phyloP scores from a whole-genome alignment of 53 echinoderm and acorn worm species.

The Actinopyga echinites region DNA sequence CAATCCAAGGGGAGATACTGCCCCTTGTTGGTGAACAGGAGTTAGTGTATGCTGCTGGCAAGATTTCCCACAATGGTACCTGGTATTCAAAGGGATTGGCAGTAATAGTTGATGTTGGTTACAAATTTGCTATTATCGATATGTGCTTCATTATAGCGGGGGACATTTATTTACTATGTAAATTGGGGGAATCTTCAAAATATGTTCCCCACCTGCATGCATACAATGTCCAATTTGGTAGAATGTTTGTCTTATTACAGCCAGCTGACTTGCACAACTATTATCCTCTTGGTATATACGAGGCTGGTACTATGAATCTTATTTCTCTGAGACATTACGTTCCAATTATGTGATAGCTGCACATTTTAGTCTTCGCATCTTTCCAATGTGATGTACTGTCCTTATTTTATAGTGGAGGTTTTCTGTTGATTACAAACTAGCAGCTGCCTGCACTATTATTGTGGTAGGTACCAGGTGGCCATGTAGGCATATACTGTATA shows the following conservation, averaged over 20 bases:
- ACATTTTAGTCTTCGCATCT: too few relatives aligned
- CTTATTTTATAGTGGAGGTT: too few relatives aligned
- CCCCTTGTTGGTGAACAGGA: background rate
- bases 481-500: too few relatives aligned
- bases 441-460: too few relatives aligned
- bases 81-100: background rate
- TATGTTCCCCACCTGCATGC: conserved; percentile 9
- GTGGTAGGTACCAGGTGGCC: too few relatives aligned
- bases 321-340: conserved; percentile 11
- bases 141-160: conserved; percentile 5
- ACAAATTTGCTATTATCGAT: conserved; percentile 22
- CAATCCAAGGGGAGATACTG: background rate
- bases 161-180: conserved; percentile 15
- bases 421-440: too few relatives aligned
- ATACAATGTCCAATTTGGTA: conserved; percentile 12
- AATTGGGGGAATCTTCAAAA: background rate
- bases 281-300: conserved; percentile 2
- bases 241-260: background rate
- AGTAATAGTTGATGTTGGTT: conserved; percentile 9
- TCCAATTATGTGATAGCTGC: background rate
- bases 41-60: background rate
- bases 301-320: conserved; percentile 18
- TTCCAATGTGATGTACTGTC: too few relatives aligned
- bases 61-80: conserved; percentile 8
- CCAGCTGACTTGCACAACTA: background rate